A percentile compares a stretch with the other conserved stretches of the same genome.
These are phyloP conservation scores for Drosophila ananassae DNA, from an alignment of 1,140 invertebrate species.

Conservation along the genomic window DNA sequence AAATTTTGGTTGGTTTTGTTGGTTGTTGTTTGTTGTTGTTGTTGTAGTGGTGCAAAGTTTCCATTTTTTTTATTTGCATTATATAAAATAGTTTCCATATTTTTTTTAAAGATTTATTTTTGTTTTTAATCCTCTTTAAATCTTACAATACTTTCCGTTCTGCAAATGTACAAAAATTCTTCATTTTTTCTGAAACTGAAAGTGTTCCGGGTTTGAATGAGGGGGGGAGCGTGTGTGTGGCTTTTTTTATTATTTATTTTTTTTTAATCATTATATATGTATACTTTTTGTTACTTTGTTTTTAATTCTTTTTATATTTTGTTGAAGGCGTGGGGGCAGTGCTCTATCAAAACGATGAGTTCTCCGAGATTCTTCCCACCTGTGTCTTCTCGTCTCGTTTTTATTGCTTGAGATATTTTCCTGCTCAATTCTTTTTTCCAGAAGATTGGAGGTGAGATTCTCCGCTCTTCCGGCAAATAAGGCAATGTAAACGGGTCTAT, in stretches of 20 bases:
- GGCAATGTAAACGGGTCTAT: conserved; percentile 1
- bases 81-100: conserved; percentile 47
- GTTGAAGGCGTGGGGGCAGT: neutral
- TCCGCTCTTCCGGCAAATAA: neutral
- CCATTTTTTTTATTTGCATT: conserved; percentile 31
- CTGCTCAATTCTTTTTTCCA: neutral
- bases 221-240: neutral
- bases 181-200: conserved; percentile 17
- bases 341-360: neutral
- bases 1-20: conserved; percentile 39
- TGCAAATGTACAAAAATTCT: conserved; percentile 60
- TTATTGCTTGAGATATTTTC: conserved; percentile 5
- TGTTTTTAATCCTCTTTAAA: neutral
- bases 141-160: conserved; percentile 34
- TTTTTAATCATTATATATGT: neutral
- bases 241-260: neutral
- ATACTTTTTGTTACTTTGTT: conserved; percentile 8
- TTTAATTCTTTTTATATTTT: neutral
- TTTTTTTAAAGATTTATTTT: conserved; percentile 15
- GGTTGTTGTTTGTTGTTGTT: conserved; percentile 44
- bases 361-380: conserved; percentile 2
- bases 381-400: neutral
- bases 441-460: neutral
- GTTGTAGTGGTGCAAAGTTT: conserved; percentile 38
- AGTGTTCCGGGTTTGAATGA: neutral